A percentile compares a stretch with the other conserved stretches of the same genome.
Conservation (phyloP, 2,113 vertebrate species). For the Platichthys flesus region DNA sequence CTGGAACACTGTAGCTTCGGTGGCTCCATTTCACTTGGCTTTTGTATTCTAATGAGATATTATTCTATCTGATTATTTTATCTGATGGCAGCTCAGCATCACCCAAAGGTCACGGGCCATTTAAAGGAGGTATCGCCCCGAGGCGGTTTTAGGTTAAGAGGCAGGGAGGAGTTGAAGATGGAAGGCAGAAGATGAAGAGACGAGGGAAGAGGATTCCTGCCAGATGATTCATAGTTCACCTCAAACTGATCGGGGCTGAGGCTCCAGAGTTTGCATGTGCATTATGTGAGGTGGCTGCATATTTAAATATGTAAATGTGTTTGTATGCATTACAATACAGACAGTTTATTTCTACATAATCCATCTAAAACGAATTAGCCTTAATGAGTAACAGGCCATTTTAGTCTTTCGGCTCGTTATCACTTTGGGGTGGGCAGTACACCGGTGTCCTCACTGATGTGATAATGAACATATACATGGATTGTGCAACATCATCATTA, state of each 20-base stretch:
- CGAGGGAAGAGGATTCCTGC: not conserved
- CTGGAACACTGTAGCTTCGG: constrained; percentile 18
- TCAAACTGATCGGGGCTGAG: constrained; percentile 26
- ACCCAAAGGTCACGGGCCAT: constrained; percentile 56
- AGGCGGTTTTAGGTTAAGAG: constrained; percentile 45
- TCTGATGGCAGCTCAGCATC: constrained; percentile 41
- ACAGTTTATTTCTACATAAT: too few relatives aligned
- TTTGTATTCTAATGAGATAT: constrained; percentile 60
- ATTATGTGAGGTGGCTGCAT: not conserved
- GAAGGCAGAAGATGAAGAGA: constrained; percentile 32
- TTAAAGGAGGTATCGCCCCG: constrained; percentile 39
- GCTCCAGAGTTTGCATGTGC: not conserved
- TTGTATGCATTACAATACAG: too few relatives aligned
- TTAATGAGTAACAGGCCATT: too few relatives aligned
- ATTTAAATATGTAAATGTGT: too few relatives aligned
- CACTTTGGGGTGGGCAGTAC: not conserved
- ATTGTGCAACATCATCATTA: too few relatives aligned
- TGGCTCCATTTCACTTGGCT: constrained; percentile 27
- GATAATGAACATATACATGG: too few relatives aligned
- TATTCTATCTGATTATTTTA: constrained; percentile 30
- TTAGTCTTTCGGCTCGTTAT: not conserved
- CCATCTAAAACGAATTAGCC: too few relatives aligned
- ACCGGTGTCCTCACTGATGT: too few relatives aligned
- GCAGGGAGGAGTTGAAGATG: constrained; percentile 21
- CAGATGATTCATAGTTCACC: constrained; percentile 21